A percentile compares a stretch with the other conserved stretches of the same genome.
phyloP scores from a whole-genome alignment of 2,888 invertebrate genomes.

The Lasioglossum pauxillum region DNA sequence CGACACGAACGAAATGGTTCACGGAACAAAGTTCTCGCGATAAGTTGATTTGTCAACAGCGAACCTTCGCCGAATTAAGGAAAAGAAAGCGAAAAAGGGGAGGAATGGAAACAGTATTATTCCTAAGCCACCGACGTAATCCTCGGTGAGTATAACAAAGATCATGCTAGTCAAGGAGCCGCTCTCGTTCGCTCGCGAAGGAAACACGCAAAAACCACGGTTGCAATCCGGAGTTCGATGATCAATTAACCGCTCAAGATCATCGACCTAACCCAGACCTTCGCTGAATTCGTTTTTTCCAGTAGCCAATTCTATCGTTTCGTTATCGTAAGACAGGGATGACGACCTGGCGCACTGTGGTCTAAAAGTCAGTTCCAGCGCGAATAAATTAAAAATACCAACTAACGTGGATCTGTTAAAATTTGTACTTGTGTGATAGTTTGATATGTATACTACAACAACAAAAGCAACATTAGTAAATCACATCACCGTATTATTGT shows the following conservation, averaged over 20 bases:
- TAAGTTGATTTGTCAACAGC: not conserved
- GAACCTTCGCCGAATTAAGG: not conserved
- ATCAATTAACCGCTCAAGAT: slow-evolving; percentile 12
- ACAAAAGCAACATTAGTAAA: too few relatives aligned
- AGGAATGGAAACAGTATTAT: slow-evolving; percentile 48
- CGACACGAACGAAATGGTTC: not conserved
- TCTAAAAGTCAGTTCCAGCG: too few relatives aligned
- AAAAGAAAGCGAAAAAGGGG: not conserved
- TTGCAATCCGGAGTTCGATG: not conserved
- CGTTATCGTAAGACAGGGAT: not conserved
- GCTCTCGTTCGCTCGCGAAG: not conserved
- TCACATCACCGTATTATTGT: too few relatives aligned
- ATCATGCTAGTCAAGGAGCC: slow-evolving; percentile 13
- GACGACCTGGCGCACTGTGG: too few relatives aligned
- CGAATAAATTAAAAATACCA: too few relatives aligned
- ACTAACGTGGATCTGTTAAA: too few relatives aligned
- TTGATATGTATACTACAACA: too few relatives aligned
- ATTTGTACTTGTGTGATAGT: too few relatives aligned
- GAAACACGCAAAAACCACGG: not conserved
- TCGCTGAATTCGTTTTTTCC: not conserved
- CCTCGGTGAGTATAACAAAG: not conserved
- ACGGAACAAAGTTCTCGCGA: not conserved
- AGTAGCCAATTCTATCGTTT: not conserved
- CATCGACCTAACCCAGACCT: not conserved
- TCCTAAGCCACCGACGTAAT: slow-evolving; percentile 19